Evolutionary conservation across 1,140 invertebrate species (phyloP), one percentile per base, ranked within the genome.

Genomic region (Ostrea edulis): DNA sequence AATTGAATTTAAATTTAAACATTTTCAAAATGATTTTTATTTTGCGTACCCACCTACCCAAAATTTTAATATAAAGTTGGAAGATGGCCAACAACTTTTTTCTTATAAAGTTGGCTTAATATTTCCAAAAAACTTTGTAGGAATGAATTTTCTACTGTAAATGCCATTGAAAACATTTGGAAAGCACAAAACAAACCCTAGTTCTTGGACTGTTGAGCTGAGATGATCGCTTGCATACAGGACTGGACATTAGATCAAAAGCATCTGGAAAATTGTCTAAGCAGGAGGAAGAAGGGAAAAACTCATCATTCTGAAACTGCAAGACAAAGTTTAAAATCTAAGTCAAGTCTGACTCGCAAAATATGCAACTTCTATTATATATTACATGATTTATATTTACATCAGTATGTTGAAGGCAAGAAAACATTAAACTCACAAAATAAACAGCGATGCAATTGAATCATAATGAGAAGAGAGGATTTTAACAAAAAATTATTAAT

Each of bases 251-350:
- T 29, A 88, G 53, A 51, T 90, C 87, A 88, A 88, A 90, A 3
- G 89, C 85, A 88, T 88, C 87, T 71, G 89, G 89, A 22, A 90
- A 87, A 68, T 84, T 90, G 71, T 92, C 91, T 11, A 87, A 68
- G 65, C 58, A 84, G 52, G 89, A 87, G 9, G 91, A 90, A 25
- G 90, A 88, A 51, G 87, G 71, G 17, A 90, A 84, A 22, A 88
- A 77, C 22, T 92, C 91, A 82, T 91, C 89, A 86, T 87, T 84
- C 89, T 90, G 65, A 83, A 65, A 84, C 53, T 68, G 54, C 20
- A 22, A 81, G 14, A 62, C 68, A 77, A 20, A 7, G 14, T 58
- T 7, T 62, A 62, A n/a, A 17, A 62, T 62, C 20, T 62, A 62
- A 7, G 17, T 62, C 12, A 62, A 62, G 17, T 62, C 20, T 5